These are phyloP conservation scores for Drosophila dives DNA, from an alignment of 2,888 invertebrate genomes.

Conservation along the genomic window DNA sequence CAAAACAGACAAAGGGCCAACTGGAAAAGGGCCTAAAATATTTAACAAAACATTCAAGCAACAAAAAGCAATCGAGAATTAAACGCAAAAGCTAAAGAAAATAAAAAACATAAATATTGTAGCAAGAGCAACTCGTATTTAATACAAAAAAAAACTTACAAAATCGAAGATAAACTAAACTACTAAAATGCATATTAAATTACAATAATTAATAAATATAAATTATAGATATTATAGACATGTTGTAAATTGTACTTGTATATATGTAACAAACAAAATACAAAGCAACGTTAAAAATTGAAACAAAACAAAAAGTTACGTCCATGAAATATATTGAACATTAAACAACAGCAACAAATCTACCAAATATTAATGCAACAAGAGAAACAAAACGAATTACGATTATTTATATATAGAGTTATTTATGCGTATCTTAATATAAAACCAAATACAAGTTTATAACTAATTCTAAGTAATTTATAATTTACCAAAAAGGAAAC, in stretches of 20 bases:
- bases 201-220: conserved; percentile 20
- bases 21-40: conserved; percentile 13
- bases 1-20: conserved; percentile 43
- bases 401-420: conserved; percentile 42
- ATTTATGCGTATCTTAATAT: conserved; percentile 36
- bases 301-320: conserved; percentile 63
- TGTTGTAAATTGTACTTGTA: conserved; percentile 77
- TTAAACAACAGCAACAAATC: conserved; percentile 20
- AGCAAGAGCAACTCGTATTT: conserved; percentile 72
- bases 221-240: conserved; percentile 47
- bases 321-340: conserved; percentile 59
- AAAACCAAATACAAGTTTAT: conserved; percentile 49
- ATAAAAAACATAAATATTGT: conserved; percentile 36
- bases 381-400: conserved; percentile 28
- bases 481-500: conserved; percentile 23
- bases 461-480: conserved; percentile 51
- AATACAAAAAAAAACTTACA: conserved; percentile 55
- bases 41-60: conserved; percentile 22
- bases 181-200: conserved; percentile 48
- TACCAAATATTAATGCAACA: conserved; percentile 60
- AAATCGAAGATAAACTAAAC: conserved; percentile 17
- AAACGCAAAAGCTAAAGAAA: conserved; percentile 47
- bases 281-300: conserved; percentile 68
- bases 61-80: conserved; percentile 67
- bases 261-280: conserved; percentile 64